Conservation (phyloP, 2,888 invertebrate species). For the Zeuzera pyrina region DNA sequence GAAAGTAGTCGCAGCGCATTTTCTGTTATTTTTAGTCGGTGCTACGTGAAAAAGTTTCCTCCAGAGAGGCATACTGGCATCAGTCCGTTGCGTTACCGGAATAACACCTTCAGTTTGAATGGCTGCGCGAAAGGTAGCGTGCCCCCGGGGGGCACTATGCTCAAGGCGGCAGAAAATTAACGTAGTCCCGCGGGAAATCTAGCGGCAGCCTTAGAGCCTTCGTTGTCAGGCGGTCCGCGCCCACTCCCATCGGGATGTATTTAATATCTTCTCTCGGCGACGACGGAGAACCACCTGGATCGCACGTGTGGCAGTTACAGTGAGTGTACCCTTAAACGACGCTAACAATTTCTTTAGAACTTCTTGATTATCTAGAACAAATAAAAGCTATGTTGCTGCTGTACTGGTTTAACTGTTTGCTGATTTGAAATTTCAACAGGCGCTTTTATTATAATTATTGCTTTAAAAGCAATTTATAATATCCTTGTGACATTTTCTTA, state of each 20-base stretch:
- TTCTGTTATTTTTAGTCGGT: constrained; percentile 45
- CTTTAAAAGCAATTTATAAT: no score
- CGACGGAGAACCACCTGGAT: constrained; percentile 12
- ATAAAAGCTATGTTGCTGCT: no score
- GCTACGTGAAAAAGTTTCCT: constrained; percentile 46
- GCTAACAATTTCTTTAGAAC: no score
- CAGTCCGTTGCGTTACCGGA: constrained; percentile 60
- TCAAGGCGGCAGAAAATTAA: constrained; percentile 86
- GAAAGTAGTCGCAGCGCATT: constrained; percentile 12
- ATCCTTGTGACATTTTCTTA: not conserved
- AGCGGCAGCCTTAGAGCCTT: constrained; percentile 70
- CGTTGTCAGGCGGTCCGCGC: constrained; percentile 26
- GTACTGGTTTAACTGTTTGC: no score
- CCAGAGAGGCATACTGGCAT: constrained; percentile 56
- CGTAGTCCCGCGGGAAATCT: constrained; percentile 79
- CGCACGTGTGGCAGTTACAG: no score
- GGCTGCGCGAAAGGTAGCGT: constrained; percentile 69
- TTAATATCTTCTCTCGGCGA: constrained; percentile 52
- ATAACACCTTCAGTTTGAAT: constrained; percentile 71
- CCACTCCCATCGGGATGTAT: constrained; percentile 58
- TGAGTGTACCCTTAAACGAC: no score
- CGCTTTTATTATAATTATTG: no score
- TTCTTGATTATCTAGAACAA: no score
- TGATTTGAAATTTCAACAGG: no score
- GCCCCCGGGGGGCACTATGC: constrained; percentile 79